phyloP scores from a whole-genome alignment of 2,888 invertebrate species.

The Drepanosiphum platanoidis region DNA sequence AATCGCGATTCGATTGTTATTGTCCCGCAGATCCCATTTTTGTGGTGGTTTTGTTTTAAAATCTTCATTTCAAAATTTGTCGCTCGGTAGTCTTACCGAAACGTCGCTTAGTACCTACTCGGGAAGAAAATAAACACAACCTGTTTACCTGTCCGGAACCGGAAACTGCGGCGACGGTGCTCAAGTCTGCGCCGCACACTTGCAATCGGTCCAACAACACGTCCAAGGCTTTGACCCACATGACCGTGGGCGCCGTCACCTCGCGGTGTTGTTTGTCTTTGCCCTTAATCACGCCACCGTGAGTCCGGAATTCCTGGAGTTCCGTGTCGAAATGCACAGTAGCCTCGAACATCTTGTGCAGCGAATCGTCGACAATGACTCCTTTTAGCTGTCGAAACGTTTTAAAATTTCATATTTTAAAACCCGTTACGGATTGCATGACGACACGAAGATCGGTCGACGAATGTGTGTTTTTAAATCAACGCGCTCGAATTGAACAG shows the following conservation, averaged over 20 bases:
- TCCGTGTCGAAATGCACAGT: conserved; percentile 91
- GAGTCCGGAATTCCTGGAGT: conserved; percentile 85
- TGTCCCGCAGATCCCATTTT: too few relatives aligned
- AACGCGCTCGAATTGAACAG: too few relatives aligned
- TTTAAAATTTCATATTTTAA: conserved; percentile 1
- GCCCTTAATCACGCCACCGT: conserved; percentile 72
- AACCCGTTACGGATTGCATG: too few relatives aligned
- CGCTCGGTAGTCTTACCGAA: not conserved
- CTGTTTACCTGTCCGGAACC: conserved; percentile 90
- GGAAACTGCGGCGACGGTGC: conserved; percentile 83
- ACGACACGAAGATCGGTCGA: too few relatives aligned
- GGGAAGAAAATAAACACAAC: too few relatives aligned
- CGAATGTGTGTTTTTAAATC: too few relatives aligned
- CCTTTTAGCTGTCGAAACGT: conserved; percentile 81
- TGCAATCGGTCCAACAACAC: conserved; percentile 86
- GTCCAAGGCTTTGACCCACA: conserved; percentile 97
- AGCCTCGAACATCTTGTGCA: conserved; percentile 80
- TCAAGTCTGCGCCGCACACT: conserved; percentile 84
- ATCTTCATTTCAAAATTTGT: not conserved
- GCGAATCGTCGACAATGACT: conserved; percentile 79
- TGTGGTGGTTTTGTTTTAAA: too few relatives aligned
- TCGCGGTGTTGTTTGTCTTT: conserved; percentile 69
- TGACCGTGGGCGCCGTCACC: conserved; percentile 84
- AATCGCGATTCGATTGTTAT: too few relatives aligned
- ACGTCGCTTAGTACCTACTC: not conserved